phyloP scores from a whole-genome alignment of 2,888 invertebrate genomes.

The Yponomeuta malinellus region DNA sequence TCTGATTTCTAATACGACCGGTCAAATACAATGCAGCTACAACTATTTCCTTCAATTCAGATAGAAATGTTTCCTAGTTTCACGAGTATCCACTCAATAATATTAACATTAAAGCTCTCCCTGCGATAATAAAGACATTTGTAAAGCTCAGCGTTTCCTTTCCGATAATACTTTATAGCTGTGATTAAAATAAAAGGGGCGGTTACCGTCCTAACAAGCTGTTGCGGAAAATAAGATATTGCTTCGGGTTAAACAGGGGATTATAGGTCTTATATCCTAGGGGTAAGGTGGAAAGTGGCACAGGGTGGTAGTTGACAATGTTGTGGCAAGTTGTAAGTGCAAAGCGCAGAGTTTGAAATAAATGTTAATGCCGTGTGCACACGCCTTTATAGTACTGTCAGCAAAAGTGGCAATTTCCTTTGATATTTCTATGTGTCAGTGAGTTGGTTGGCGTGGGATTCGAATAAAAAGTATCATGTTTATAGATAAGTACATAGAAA shows the following conservation, averaged over 20 bases:
- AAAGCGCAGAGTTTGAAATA: slow-evolving; percentile 7
- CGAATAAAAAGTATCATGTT: not conserved
- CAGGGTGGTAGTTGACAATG: slow-evolving; percentile 3
- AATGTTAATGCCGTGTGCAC: slow-evolving; percentile 1
- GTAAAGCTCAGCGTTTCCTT: slow-evolving; percentile 2
- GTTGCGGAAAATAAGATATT: slow-evolving; percentile 7
- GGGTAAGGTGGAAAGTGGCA: not conserved
- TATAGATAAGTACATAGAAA: not conserved
- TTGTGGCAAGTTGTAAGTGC: slow-evolving; percentile 9
- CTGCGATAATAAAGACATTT: not conserved
- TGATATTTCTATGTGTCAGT: not conserved
- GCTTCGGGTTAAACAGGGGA: not conserved
- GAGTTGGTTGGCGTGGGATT: not conserved
- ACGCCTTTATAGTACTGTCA: slow-evolving; percentile 4
- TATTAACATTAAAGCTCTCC: not conserved
- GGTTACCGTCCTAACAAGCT: slow-evolving; percentile 13
- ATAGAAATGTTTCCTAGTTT: not conserved
- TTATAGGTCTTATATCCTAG: not conserved
- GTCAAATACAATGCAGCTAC: too few relatives aligned
- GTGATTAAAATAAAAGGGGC: slow-evolving; percentile 12
- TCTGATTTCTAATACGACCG: too few relatives aligned
- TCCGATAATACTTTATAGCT: not conserved
- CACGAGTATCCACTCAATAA: not conserved
- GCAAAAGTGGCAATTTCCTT: not conserved
- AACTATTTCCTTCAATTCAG: too few relatives aligned